A percentile compares a stretch with the other conserved stretches of the same genome.
These are phyloP conservation scores for Myocastor coypus DNA, from an alignment of 2,113 vertebrate species.

Conservation along the genomic window DNA sequence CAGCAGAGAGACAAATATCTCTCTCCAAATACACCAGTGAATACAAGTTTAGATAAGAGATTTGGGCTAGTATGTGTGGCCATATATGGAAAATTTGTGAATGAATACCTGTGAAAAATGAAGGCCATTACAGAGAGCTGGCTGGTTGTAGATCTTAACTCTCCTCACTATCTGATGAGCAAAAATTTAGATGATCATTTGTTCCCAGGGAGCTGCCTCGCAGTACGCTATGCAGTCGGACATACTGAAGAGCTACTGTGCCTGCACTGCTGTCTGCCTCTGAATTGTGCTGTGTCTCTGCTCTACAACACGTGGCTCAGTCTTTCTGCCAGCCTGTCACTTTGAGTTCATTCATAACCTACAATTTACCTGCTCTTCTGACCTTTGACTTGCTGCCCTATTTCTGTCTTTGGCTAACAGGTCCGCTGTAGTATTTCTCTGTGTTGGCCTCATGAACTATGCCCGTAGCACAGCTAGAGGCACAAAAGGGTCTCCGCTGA, in stretches of 20 bases:
- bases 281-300: not conserved
- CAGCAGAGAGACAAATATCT: rapidly evolving
- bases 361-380: not conserved
- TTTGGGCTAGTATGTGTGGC: no score
- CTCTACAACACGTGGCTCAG: not conserved
- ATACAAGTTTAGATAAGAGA: not conserved
- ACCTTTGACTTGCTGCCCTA: not conserved
- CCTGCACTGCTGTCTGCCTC: not conserved
- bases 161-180: not conserved
- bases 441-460: not conserved
- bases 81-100: not conserved
- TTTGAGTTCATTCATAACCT: not conserved
- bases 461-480: not conserved
- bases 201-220: no score
- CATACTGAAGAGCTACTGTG: no score
- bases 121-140: rapidly evolving
- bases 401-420: not conserved
- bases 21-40: not conserved
- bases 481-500: not conserved
- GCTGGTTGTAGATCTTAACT: not conserved
- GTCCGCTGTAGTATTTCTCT: not conserved
- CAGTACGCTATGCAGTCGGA: rapidly evolving
- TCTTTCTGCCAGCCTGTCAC: not conserved
- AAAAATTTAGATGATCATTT: not conserved
- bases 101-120: not conserved